Percentiles rank a stretch among this genome's conserved stretches.
phyloP scores from a whole-genome alignment of 53 echinoderm and acorn worm species.

The Glandiceps talaboti region DNA sequence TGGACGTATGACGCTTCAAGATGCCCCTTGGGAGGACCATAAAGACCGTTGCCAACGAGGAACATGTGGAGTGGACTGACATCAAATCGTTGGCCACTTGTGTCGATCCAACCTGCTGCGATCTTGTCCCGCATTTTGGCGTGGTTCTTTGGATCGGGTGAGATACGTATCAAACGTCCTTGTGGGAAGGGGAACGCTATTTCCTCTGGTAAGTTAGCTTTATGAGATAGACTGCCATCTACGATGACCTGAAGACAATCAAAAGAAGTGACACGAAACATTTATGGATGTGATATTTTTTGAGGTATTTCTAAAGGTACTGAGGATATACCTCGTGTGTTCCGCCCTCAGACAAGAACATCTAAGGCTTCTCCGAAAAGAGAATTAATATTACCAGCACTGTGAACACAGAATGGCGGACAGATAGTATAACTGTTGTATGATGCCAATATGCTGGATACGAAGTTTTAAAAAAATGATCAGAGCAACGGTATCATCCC shows the following conservation, averaged over 20 bases:
- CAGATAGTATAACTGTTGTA: no score
- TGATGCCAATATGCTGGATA: no score
- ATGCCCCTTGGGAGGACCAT: slow-evolving; percentile 64
- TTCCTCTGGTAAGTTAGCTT: slow-evolving; percentile 42
- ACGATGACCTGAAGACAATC: slow-evolving; percentile 51
- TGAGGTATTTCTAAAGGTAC: no score
- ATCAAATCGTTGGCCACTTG: slow-evolving; percentile 72
- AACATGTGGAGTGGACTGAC: slow-evolving; percentile 79
- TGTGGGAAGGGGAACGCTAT: slow-evolving; percentile 40
- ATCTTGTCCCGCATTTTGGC: slow-evolving; percentile 76
- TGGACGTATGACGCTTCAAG: slow-evolving; percentile 59
- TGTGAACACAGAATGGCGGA: no score
- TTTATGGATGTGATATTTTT: no score
- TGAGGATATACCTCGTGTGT: no score
- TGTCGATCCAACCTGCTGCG: slow-evolving; percentile 75
- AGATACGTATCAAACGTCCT: slow-evolving; percentile 46
- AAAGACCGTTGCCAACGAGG: slow-evolving; percentile 66
- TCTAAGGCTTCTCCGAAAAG: neutral
- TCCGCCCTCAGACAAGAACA: no score
- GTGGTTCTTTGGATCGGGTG: slow-evolving; percentile 60
- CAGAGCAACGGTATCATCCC: no score
- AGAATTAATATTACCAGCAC: neutral
- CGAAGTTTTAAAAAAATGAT: no score
- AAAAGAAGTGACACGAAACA: no score
- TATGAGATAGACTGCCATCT: slow-evolving; percentile 45